Percentiles rank a stretch among this genome's conserved stretches.
phyloP scores from a whole-genome alignment of 30 jellyfish, hydroid and myxozoan species.

The Hydractinia echinata region DNA sequence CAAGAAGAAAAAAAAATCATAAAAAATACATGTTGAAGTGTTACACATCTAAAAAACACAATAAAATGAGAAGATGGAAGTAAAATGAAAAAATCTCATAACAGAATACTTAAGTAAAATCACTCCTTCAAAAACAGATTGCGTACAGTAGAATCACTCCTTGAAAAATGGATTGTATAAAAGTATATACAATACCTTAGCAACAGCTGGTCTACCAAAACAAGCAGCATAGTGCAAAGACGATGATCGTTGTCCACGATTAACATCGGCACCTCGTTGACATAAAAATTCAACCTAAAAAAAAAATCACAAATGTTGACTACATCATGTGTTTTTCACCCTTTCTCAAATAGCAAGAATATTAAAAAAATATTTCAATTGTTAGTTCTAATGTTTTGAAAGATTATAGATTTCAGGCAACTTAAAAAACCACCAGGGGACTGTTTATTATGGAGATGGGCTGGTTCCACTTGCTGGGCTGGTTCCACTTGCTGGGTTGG shows the following conservation, averaged over 20 bases:
- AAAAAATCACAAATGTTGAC: too few species aligned
- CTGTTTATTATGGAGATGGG: too few species aligned
- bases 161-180: neutral
- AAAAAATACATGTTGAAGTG: neutral
- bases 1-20: neutral
- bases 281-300: conserved; percentile 91
- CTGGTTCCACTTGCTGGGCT: too few species aligned
- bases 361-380: neutral
- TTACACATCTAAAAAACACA: neutral
- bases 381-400: too few species aligned
- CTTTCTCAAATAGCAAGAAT: neutral
- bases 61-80: neutral
- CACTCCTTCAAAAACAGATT: neutral
- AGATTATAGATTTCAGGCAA: neutral
- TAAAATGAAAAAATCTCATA: neutral
- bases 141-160: neutral
- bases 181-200: conserved; percentile 48
- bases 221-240: conserved; percentile 98
- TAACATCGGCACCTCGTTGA: conserved; percentile 95
- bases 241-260: conserved; percentile 97
- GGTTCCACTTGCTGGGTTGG: too few species aligned
- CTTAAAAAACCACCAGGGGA: neutral
- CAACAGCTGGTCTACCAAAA: conserved; percentile 99
- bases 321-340: neutral
- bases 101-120: neutral